These are phyloP conservation scores for Dicyrtoma fusca DNA, from an alignment of 2,888 invertebrate species.

Conservation along the genomic window DNA sequence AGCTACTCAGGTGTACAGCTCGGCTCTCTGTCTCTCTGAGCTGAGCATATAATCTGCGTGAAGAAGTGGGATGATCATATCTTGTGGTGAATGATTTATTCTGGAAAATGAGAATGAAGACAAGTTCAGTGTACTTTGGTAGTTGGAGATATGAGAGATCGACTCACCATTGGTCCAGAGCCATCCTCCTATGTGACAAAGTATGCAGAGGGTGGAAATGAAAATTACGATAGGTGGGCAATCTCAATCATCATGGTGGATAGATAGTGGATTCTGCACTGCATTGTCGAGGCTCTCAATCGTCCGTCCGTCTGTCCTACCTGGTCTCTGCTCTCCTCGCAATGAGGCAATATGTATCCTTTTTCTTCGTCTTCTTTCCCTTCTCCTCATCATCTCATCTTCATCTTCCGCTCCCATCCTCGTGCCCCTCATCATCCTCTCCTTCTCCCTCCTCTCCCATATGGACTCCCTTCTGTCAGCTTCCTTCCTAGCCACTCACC, in stretches of 20 bases:
- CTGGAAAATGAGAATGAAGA: conserved; percentile 52
- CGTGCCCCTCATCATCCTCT: neutral
- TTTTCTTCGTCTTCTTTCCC: conserved; percentile 26
- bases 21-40: conserved; percentile 7
- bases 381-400: conserved; percentile 23
- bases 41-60: conserved; percentile 38
- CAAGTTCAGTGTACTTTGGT: conserved; percentile 56
- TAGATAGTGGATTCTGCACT: neutral
- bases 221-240: conserved; percentile 42
- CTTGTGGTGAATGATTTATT: conserved; percentile 56
- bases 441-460: neutral
- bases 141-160: conserved; percentile 20
- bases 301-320: conserved; percentile 2
- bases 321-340: conserved; percentile 11
- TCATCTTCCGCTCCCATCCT: conserved; percentile 17
- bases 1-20: too few relatives aligned
- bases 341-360: conserved; percentile 36
- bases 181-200: conserved; percentile 42
- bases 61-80: conserved; percentile 48
- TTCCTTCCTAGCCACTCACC: too few relatives aligned
- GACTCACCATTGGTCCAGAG: conserved; percentile 40
- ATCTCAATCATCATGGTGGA: conserved; percentile 30
- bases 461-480: neutral
- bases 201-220: conserved; percentile 51
- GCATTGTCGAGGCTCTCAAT: conserved; percentile 8